phyloP scores from a whole-genome alignment of 30 jellyfish, hydroid and myxozoan species.

The Turritopsis dohrnii region DNA sequence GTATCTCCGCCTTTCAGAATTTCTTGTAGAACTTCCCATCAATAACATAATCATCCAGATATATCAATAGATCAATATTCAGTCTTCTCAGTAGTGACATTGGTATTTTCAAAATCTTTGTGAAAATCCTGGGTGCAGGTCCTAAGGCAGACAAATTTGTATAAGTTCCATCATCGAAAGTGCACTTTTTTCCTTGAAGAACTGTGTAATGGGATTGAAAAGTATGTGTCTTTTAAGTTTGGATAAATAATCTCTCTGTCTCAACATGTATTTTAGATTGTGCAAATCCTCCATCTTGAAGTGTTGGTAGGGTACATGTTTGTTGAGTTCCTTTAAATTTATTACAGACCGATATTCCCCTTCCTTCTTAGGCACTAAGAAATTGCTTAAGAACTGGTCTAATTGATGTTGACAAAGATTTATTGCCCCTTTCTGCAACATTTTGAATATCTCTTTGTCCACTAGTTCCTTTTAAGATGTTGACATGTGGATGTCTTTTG shows the following conservation, averaged over 20 bases:
- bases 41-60: not conserved
- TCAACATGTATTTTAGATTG: not conserved
- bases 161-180: not conserved
- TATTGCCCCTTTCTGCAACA: too few relatives aligned
- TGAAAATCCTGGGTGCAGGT: constrained; percentile 11
- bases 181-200: constrained; percentile 7
- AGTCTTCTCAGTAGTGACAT: not conserved
- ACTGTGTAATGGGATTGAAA: too few relatives aligned
- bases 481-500: too few relatives aligned
- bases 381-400: too few relatives aligned
- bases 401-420: too few relatives aligned
- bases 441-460: too few relatives aligned
- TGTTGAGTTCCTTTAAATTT: not conserved
- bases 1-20: not conserved
- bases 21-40: not conserved
- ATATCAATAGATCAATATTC: not conserved
- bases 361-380: not conserved
- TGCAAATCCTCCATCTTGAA: constrained; percentile 19
- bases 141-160: constrained; percentile 10
- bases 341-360: constrained; percentile 10
- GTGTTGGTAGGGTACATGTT: constrained; percentile 16
- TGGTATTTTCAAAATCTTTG: constrained; percentile 9
- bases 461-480: too few relatives aligned
- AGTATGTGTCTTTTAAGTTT: not conserved
- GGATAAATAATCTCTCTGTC: not conserved